Base-by-base conservation (phyloP, 2,888 invertebrate species). In the Allacma fusca region DNA sequence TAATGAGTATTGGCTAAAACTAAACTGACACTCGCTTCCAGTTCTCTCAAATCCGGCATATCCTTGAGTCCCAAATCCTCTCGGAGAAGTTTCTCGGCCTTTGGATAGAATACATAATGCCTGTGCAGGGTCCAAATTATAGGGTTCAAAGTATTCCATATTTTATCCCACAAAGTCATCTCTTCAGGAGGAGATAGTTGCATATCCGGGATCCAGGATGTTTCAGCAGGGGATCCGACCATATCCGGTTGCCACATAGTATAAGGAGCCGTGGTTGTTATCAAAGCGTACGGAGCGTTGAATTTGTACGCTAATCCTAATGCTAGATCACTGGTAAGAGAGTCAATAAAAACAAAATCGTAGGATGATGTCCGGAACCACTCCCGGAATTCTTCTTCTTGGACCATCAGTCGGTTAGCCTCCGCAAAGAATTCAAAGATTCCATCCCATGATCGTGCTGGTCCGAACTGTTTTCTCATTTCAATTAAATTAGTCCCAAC, bases 271-370 rank as follows among this genome's bases (percentile, higher is more conserved):
- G 81, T 78, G 0, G 81, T 79, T 12, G 79, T 80, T 70, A 79
- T 79, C 0, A 82, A 2, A 2, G 80, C 79, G 13, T 71, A 59
- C n/a, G 78, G 78, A 16, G 83, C 81, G 16, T 77, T 78, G 19
- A 77, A 76, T 50, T 78, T 78, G 21, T 79, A 62, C 0, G 80
- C 80, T 23, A 83, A 24, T 0, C 74, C 81, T 34, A 79, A 72
- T 9, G 73, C 81, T 65, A 80, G 78, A 2, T 83, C 83, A 28
- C 78, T 78, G 21, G 77, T 76, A 0, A 81, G 50, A 7, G 75
- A 64, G 50, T 83, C 83, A 2, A 82, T 43, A 28, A 83, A 64
- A 1, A 83, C 79, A 19, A 82, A 34, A 64, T 83, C 83, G 68
- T 80, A 80, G 28, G 71, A 67, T 12, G 73, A 65, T 4, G 13